Evolutionary conservation across 2,888 invertebrate genomes (phyloP).

Genomic region (Ormia ochracea): DNA sequence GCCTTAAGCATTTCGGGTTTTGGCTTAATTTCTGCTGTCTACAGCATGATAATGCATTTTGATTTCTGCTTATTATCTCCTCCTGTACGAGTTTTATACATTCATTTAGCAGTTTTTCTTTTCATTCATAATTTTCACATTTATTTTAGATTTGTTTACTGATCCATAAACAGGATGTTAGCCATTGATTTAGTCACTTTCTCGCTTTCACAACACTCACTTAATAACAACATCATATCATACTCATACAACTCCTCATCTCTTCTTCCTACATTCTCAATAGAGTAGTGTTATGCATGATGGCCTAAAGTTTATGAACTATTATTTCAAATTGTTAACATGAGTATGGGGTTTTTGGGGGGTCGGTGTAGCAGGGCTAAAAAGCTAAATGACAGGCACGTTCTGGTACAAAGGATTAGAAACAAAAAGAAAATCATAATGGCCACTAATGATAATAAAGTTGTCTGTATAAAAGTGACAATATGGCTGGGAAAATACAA

Average conservation of each 20-base stretch:
- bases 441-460: constrained; percentile 40
- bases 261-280: background rate
- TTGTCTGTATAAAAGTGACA: constrained; percentile 23
- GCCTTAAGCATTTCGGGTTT: constrained; percentile 31
- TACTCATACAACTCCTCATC: background rate
- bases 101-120: constrained; percentile 14
- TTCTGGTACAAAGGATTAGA: constrained; percentile 29
- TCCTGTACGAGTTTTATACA: constrained; percentile 11
- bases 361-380: no score
- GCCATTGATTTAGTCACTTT: constrained; percentile 62
- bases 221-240: constrained; percentile 21
- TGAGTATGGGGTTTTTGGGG: background rate
- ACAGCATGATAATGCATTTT: constrained; percentile 55
- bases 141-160: constrained; percentile 60
- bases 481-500: constrained; percentile 6
- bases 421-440: constrained; percentile 30
- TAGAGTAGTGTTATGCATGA: constrained; percentile 16
- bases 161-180: constrained; percentile 63
- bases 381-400: background rate
- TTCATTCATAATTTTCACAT: constrained; percentile 33
- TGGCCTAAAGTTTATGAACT: constrained; percentile 40
- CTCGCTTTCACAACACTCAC: constrained; percentile 38
- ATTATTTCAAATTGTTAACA: constrained; percentile 30
- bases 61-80: constrained; percentile 15
- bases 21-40: constrained; percentile 10